These are phyloP conservation scores for Naja naja DNA, from an alignment of 2,113 vertebrate genomes.

Conservation along the genomic window DNA sequence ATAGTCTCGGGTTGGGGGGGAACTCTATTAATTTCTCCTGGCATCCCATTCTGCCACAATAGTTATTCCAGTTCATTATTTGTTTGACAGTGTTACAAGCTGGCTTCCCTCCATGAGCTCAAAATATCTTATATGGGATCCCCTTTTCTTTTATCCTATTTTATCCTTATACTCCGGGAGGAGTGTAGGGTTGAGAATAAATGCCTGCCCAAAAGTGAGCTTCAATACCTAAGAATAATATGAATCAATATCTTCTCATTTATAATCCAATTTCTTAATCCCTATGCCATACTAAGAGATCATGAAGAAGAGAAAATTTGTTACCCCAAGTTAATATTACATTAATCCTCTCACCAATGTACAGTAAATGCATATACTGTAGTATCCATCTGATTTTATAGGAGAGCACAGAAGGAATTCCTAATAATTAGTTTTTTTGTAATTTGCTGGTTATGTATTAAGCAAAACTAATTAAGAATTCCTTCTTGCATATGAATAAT, in stretches of 20 bases:
- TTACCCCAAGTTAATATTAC: constrained; percentile 51
- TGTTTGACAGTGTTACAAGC: background rate
- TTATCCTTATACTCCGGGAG: background rate
- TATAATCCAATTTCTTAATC: background rate
- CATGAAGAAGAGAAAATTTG: constrained; percentile 62
- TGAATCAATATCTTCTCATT: background rate
- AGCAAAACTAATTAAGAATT: background rate
- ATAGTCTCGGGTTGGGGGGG: background rate
- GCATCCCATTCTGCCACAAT: background rate
- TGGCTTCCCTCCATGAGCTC: background rate
- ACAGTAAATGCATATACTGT: constrained; percentile 42
- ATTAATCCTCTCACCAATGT: constrained; percentile 56
- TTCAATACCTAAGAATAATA: background rate
- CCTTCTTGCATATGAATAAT: background rate
- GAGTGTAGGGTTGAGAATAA: background rate
- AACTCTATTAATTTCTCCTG: background rate
- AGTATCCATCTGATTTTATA: constrained; percentile 28
- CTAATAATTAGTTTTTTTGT: background rate
- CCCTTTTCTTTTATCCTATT: background rate
- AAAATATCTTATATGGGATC: background rate
- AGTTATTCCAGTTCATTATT: background rate
- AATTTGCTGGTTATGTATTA: background rate
- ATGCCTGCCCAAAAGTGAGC: background rate
- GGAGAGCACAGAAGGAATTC: background rate
- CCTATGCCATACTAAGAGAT: constrained; percentile 4